Base-by-base conservation (phyloP, 2,797 vertebrate genomes). In the Macroramphosus scolopax region DNA sequence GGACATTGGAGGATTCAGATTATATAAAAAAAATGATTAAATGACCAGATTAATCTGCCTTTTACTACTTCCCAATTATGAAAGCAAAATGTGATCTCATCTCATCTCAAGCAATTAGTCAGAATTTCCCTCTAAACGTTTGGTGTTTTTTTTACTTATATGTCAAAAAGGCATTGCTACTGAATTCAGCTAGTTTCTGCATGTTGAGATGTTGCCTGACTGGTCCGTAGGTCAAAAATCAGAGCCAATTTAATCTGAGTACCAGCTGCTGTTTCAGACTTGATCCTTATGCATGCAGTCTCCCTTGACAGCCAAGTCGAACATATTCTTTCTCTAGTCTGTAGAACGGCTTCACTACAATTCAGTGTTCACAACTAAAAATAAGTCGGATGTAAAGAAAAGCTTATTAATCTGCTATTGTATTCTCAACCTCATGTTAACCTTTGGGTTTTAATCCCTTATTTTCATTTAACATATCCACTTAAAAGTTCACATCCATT, bases 311-410 rank as follows among this genome's bases (percentile, higher is more conserved):
- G 22, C 50, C 45, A n/a, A n/a, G n/a, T n/a, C n/a, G n/a, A n/a
- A n/a, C n/a, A n/a, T n/a, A n/a, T n/a, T n/a, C n/a, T n/a, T n/a
- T n/a, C n/a, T 48, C 50, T 26, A 6, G 14, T 22, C 46, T 49
- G 8, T 18, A 17, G 41, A 31, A n/a, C 35, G 13, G 18, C 62
- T 67, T 46, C 17, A 15, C 16, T 54, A 33, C 38, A 14, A 42
- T 26, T 64, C 41, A 67, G 25, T 62, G 38, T 62, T 58, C 22
- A 16, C 4, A 8, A 30, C 42, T 61, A 51, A 73, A 68, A 71
- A 62, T 66, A 71, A 6, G 10, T 53, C 13, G 41, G 44, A 41
- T 47, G 29, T 56, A 36, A 28, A 36, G 33, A n/a, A 57, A 50
- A 69, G 20, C 20, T 22, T 55, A 42, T 50, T 53, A 30, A 72